Percentiles rank a stretch among this genome's conserved stretches.
Conservation (phyloP, 1,140 invertebrate species). For the Bombus confusus region DNA sequence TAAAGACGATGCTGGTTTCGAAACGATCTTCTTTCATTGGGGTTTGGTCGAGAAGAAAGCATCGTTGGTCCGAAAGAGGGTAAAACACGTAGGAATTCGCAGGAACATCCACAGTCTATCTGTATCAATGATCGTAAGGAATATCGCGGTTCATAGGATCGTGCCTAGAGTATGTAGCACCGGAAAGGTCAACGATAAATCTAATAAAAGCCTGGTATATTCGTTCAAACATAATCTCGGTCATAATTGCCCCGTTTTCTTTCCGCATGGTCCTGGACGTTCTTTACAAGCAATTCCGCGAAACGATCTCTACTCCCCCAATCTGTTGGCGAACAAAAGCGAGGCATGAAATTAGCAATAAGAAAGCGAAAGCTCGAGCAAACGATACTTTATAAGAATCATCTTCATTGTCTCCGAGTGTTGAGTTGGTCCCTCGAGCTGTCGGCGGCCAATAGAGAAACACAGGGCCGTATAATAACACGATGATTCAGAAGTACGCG, state of each 20-base stretch:
- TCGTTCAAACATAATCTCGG: no score
- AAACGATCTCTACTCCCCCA: background rate
- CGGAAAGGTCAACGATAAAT: no score
- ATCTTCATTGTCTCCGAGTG: background rate
- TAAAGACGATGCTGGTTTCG: slow-evolving; percentile 19
- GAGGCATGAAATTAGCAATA: background rate
- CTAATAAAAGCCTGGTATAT: no score
- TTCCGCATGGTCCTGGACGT: background rate
- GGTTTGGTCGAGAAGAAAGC: no score
- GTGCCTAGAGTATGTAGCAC: no score
- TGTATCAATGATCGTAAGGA: no score
- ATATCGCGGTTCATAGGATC: no score
- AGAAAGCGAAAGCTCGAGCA: no score
- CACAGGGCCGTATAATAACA: background rate
- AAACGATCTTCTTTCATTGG: background rate
- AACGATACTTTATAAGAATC: background rate
- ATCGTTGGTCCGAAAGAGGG: background rate
- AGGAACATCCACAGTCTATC: no score
- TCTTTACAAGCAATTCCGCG: background rate
- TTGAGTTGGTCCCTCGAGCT: no score
- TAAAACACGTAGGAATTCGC: background rate
- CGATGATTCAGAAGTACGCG: background rate
- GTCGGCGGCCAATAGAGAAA: background rate
- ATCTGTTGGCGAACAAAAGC: background rate
- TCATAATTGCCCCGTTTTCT: no score